Conservation (phyloP, 2,888 invertebrate species). For the Ormyrus labotus region DNA sequence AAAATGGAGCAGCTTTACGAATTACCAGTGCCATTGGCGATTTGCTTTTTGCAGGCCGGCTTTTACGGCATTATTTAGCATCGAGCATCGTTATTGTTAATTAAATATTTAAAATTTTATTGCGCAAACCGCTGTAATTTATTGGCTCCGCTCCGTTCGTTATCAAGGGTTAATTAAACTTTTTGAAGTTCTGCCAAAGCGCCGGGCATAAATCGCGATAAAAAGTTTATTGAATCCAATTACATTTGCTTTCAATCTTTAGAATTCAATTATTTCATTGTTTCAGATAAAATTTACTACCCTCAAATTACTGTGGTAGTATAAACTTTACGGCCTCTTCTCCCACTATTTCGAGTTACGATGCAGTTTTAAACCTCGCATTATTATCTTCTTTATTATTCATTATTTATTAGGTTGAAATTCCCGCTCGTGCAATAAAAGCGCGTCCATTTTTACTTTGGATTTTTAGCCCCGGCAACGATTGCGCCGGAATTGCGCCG, state of each 20-base stretch:
- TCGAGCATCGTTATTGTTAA: slow-evolving; percentile 6
- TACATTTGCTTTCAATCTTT: slow-evolving; percentile 36
- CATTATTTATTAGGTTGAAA: slow-evolving; percentile 18
- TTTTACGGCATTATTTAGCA: neutral
- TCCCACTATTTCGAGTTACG: slow-evolving; percentile 35
- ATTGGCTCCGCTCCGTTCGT: no score
- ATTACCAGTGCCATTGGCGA: no score
- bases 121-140: neutral
- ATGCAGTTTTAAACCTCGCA: slow-evolving; percentile 13
- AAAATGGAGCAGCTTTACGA: no score
- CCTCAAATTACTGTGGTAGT: slow-evolving; percentile 48
- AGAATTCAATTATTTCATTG: slow-evolving; percentile 52
- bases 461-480: neutral
- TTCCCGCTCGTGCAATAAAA: neutral
- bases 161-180: no score
- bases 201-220: neutral
- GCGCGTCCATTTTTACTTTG: neutral
- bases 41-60: no score
- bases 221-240: slow-evolving; percentile 41
- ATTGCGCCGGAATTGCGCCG: neutral
- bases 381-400: slow-evolving; percentile 46
- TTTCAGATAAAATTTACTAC: slow-evolving; percentile 52
- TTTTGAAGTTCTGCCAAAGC: no score
- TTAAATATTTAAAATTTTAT: slow-evolving; percentile 22
- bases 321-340: slow-evolving; percentile 45